Base-by-base conservation (phyloP, 2,113 vertebrate genomes). In the Patagioenas fasciata region DNA sequence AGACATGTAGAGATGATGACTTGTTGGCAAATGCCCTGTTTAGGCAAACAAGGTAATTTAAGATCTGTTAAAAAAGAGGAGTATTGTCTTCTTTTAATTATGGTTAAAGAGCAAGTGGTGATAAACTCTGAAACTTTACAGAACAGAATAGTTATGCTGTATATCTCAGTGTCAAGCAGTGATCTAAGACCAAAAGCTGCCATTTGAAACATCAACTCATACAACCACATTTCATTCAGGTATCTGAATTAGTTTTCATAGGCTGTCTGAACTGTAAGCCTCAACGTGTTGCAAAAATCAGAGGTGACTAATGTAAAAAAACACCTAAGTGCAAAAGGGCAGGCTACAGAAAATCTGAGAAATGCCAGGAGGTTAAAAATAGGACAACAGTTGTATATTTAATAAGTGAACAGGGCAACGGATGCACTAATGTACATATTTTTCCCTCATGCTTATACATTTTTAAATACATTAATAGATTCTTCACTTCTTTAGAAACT, bases 141-240 rank as follows among this genome's bases (percentile, higher is more conserved):
- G 10, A 80, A 38, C 25, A 74, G 11, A 73, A 21, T 34, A 72
- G 9, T 53, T 74, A 36, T 8, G 5, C 25, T 70, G 47, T 25
- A 50, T 58, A 65, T 36, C 28, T 89, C 57, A 34, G 40, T 58
- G 48, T 14, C 31, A 82, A 84, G 50, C 17, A 80, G 12, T 29
- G 16, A 91, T 70, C 31, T 56, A 75, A 88, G n/a, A 75, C 21
- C 13, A 58, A 57, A 88, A 80, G 3, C 7, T 77, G 18, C 23
- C 0, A 1, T 70, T 56, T 90, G 51, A 79, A 90, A 71, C 32
- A 5, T 5, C 20, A 44, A 56, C 10, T 84, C 32, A 38, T 61
- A 34, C 6, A 13, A 26, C 23, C 0, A 32, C 0, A 0, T 60
- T 74, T 78, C 51, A n/a, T 66, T 79, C 6, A 24, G 16, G 16